phyloP scores from a whole-genome alignment of 1,140 invertebrate species.

The Magallana gigas region DNA sequence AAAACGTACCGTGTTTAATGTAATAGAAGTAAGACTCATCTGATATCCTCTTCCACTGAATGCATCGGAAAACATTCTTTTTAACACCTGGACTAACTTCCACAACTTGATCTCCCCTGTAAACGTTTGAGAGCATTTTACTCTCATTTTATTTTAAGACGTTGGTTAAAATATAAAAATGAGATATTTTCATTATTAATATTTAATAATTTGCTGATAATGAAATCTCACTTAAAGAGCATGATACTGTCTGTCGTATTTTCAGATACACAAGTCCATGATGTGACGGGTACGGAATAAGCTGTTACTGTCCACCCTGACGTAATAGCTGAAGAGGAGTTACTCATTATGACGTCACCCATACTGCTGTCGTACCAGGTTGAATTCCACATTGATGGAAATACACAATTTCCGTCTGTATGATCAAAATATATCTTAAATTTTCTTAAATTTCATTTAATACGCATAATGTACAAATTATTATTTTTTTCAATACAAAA shows the following conservation, averaged over 20 bases:
- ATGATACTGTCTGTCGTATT: constrained; percentile 21
- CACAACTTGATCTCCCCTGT: constrained; percentile 29
- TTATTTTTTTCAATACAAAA: too few species aligned
- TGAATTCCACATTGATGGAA: constrained; percentile 37
- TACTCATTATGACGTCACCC: neutral
- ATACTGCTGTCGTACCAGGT: constrained; percentile 40
- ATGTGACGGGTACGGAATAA: constrained; percentile 30
- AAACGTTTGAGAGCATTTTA: neutral
- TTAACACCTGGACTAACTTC: neutral
- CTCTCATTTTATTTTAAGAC: too few species aligned
- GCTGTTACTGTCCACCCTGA: constrained; percentile 33
- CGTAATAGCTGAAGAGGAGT: neutral
- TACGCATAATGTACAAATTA: neutral
- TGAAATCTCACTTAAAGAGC: constrained; percentile 42
- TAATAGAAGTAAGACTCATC: constrained; percentile 39
- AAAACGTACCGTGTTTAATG: neutral
- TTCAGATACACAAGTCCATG: constrained; percentile 44
- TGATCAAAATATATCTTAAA: neutral
- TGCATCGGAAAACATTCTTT: constrained; percentile 26
- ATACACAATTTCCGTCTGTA: constrained; percentile 36
- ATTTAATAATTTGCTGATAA: too few species aligned
- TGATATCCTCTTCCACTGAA: constrained; percentile 7
- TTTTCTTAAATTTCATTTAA: neutral
- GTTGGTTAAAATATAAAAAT: too few species aligned
- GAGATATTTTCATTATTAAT: too few species aligned